Conservation (phyloP, 1,140 invertebrate species). For the Euwallacea fornicatus region DNA sequence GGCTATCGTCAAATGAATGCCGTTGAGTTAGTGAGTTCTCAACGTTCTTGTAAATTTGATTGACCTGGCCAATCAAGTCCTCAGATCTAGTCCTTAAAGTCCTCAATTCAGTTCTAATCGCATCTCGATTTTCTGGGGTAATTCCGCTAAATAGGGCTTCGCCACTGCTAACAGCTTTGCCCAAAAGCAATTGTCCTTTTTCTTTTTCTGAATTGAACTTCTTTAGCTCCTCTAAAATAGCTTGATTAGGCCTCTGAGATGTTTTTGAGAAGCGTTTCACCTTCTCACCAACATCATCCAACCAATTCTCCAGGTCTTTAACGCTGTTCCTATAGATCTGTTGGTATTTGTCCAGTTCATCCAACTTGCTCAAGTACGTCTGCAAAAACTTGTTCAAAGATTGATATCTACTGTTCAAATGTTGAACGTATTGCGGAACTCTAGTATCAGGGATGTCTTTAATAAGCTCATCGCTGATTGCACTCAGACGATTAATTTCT, state of each 20-base stretch:
- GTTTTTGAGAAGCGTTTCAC: slow-evolving; percentile 70
- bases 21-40: slow-evolving; percentile 84
- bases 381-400: slow-evolving; percentile 71
- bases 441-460: slow-evolving; percentile 79
- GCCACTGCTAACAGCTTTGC: slow-evolving; percentile 79
- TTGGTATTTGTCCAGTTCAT: slow-evolving; percentile 67
- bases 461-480: slow-evolving; percentile 71
- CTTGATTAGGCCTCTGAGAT: slow-evolving; percentile 67
- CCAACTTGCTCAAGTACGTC: slow-evolving; percentile 68
- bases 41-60: slow-evolving; percentile 80
- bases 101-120: slow-evolving; percentile 79
- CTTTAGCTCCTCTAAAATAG: slow-evolving; percentile 75
- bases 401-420: slow-evolving; percentile 76
- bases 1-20: slow-evolving; percentile 88
- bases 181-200: slow-evolving; percentile 75
- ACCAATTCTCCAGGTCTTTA: slow-evolving; percentile 76
- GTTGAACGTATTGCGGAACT: slow-evolving; percentile 75
- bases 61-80: slow-evolving; percentile 79
- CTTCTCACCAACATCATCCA: slow-evolving; percentile 71
- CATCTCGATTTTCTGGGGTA: slow-evolving; percentile 81
- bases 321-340: slow-evolving; percentile 68
- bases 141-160: slow-evolving; percentile 86
- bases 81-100: slow-evolving; percentile 81
- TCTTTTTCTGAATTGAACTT: slow-evolving; percentile 73
- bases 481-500: slow-evolving; percentile 59